Conservation (phyloP, 2,888 invertebrate genomes). For the Perdita meconis region DNA sequence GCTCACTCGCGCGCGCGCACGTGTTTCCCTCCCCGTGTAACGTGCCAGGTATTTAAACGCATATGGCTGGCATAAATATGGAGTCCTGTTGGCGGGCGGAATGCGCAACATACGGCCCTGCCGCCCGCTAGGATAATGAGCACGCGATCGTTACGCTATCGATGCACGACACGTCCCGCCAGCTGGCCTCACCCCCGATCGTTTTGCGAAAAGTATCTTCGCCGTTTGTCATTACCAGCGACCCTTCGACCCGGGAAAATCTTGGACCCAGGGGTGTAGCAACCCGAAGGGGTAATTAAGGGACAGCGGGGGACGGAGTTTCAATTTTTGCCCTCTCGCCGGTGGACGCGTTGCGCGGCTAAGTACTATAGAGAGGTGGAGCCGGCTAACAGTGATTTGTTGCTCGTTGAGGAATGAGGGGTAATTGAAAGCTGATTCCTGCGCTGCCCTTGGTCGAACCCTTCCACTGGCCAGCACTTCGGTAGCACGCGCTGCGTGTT, state of each 20-base stretch:
- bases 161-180: slow-evolving; percentile 61
- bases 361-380: neutral
- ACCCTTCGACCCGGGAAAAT: neutral
- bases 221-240: slow-evolving; percentile 25
- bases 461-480: no score
- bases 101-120: slow-evolving; percentile 63
- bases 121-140: slow-evolving; percentile 57
- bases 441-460: no score
- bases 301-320: neutral
- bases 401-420: no score
- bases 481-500: no score
- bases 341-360: neutral
- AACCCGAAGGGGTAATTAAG: neutral
- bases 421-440: no score
- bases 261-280: neutral
- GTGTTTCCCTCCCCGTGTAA: slow-evolving; percentile 12
- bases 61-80: slow-evolving; percentile 60
- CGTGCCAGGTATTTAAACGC: slow-evolving; percentile 61
- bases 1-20: neutral
- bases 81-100: slow-evolving; percentile 53
- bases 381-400: no score
- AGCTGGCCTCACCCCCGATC: slow-evolving; percentile 46
- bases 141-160: slow-evolving; percentile 68
- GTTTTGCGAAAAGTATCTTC: slow-evolving; percentile 47
- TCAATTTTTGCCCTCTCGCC: neutral